These are phyloP conservation scores for Myotis davidii DNA, from an alignment of 2,113 vertebrate species.

Conservation along the genomic window DNA sequence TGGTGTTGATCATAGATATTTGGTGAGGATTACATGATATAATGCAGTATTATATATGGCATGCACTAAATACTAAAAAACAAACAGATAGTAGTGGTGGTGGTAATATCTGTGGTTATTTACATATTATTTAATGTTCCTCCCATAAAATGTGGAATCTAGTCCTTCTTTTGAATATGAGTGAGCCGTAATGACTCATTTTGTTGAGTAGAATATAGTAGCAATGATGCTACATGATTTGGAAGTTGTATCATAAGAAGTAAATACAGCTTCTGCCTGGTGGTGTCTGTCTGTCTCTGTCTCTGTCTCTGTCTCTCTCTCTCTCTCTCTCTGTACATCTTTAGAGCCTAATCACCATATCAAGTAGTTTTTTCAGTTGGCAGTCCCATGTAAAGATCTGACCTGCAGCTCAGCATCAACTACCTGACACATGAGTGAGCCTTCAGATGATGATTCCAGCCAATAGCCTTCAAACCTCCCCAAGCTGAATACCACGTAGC, in stretches of 20 bases:
- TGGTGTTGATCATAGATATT: not conserved
- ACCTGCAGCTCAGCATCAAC: not conserved
- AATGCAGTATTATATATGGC: not conserved
- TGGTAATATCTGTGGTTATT: not conserved
- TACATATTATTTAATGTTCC: not conserved
- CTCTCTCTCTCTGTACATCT: not conserved
- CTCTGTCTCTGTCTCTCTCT: not conserved
- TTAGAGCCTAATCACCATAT: not conserved
- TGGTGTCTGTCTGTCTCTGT: not conserved
- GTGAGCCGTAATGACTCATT: not conserved
- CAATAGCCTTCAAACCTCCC: not conserved
- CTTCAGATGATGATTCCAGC: not conserved
- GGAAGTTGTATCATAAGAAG: not conserved
- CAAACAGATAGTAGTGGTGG: not conserved
- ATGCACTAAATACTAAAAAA: slow-evolving; percentile 7
- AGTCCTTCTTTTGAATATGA: not conserved
- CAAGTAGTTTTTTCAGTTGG: not conserved
- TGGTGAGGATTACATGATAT: not conserved
- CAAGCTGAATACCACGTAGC: not conserved
- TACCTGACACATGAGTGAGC: not conserved
- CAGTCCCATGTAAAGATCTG: not conserved
- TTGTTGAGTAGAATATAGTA: not conserved
- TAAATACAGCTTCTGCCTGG: not conserved
- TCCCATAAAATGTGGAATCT: not conserved
- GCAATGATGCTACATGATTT: not conserved